These are phyloP conservation scores for Polydesmus complanatus DNA, from an alignment of 2,888 invertebrate species.

Conservation along the genomic window DNA sequence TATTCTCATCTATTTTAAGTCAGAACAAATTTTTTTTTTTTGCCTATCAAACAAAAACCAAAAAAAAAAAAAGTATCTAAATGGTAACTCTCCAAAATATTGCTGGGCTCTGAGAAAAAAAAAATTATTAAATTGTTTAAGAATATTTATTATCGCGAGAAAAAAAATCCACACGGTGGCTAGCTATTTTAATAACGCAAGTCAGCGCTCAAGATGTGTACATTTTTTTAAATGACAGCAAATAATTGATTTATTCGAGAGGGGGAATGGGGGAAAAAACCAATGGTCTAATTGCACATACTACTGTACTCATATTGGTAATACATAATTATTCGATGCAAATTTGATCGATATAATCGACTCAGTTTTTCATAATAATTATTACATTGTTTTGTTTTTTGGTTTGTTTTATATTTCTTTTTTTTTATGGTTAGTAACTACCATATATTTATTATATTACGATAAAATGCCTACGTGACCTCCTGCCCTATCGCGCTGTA, in stretches of 20 bases:
- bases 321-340: background rate
- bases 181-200: conserved; percentile 15
- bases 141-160: background rate
- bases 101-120: background rate
- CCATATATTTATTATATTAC: no score
- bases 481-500: no score
- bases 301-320: background rate
- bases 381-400: no score
- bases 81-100: background rate
- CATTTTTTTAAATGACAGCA: conserved; percentile 14
- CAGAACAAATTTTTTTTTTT: no score
- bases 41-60: no score
- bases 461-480: no score
- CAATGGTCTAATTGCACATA: background rate
- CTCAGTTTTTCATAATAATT: background rate
- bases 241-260: conserved; percentile 1
- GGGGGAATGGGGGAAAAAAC: background rate
- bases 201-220: conserved; percentile 15
- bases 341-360: background rate
- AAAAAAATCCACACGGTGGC: background rate
- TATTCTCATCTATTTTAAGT: no score
- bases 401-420: background rate
- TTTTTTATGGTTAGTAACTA: no score
- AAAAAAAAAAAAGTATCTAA: no score
- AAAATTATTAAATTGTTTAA: background rate